Evolutionary conservation across 2,888 invertebrate genomes (phyloP).

Genomic region (Orthosia gothica): DNA sequence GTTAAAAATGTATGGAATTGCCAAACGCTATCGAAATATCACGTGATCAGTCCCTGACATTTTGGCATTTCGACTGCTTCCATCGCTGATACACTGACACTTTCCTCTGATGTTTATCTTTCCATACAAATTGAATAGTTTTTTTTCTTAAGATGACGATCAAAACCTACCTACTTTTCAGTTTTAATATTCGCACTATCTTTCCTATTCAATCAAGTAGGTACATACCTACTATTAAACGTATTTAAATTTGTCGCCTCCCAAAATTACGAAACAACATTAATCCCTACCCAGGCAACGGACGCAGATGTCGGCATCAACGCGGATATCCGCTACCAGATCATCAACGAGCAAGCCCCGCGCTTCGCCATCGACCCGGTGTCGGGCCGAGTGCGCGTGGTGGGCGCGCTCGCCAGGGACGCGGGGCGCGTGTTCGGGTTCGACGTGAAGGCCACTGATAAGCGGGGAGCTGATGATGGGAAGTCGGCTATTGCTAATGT

Average conservation of each 20-base stretch:
- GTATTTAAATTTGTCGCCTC: background rate
- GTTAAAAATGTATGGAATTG: too few species aligned
- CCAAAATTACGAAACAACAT: slow-evolving; percentile 12
- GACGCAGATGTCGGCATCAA: slow-evolving; percentile 95
- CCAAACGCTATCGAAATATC: too few species aligned
- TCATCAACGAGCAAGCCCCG: slow-evolving; percentile 94
- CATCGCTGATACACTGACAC: too few species aligned
- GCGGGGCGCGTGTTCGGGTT: slow-evolving; percentile 96
- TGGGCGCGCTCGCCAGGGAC: slow-evolving; percentile 93
- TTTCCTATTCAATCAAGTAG: too few species aligned
- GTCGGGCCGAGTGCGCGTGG: slow-evolving; percentile 94
- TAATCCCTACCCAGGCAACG: slow-evolving; percentile 90
- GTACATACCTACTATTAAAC: background rate
- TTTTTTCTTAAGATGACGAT: too few species aligned
- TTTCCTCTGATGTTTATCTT: too few species aligned
- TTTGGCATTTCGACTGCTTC: too few species aligned
- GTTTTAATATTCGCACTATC: background rate
- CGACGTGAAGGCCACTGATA: slow-evolving; percentile 97
- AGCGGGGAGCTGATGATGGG: slow-evolving; percentile 95
- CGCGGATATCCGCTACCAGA: slow-evolving; percentile 95
- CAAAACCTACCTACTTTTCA: too few species aligned
- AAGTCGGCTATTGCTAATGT: slow-evolving; percentile 96
- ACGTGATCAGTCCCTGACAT: too few species aligned
- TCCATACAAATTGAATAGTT: too few species aligned
- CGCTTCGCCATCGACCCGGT: slow-evolving; percentile 95